Base-by-base conservation (phyloP, 2,113 vertebrate species). In the Prunella fulvescens region DNA sequence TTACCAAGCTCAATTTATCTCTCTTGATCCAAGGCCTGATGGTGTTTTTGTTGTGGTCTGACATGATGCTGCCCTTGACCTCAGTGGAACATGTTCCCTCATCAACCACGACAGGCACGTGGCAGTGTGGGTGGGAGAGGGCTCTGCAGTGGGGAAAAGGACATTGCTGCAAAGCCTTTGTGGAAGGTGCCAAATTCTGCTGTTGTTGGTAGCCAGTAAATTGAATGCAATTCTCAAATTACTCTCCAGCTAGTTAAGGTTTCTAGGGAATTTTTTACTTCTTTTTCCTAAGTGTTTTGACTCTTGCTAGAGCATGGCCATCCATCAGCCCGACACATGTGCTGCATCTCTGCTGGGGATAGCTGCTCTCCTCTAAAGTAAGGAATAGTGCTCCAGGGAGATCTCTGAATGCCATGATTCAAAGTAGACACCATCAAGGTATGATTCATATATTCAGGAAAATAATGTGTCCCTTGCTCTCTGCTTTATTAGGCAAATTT, bases 341-440 rank as follows among this genome's bases (percentile, higher is more conserved):
- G 80, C 58, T 83, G 71, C 39, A 45, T 93, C 84, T 87, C 77
- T 95, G 84, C 74, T 71, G 93, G 95, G 91, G 72, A 54, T 95
- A 95, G 72, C 88, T 93, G 73, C 57, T 93, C 90, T 79, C 72
- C 44, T 96, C 70, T 95, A 74, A 84, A 70, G 79, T 85, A 86
- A 92, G 84, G 47, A 84, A 67, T 64, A 76, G 79, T 44, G 56
- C 92, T 95, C 94, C 53, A 26, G 78, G 85, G 81, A 86, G 82
- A 88, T 64, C 88, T 92, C 74, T 96, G 94, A 92, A 90, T 88
- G 73, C 69, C 37, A 4, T 42, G 72, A 88, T 92, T 96, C 90
- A 92, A 90, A 90, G 94, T 60, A 95, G 73, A 92, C 53, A 44
- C 82, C 86, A 62, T 87, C 72, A 76, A 95, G 95, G 94, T 95